Base-by-base conservation (phyloP, 2,113 vertebrate genomes). In the Anseranas semipalmata region DNA sequence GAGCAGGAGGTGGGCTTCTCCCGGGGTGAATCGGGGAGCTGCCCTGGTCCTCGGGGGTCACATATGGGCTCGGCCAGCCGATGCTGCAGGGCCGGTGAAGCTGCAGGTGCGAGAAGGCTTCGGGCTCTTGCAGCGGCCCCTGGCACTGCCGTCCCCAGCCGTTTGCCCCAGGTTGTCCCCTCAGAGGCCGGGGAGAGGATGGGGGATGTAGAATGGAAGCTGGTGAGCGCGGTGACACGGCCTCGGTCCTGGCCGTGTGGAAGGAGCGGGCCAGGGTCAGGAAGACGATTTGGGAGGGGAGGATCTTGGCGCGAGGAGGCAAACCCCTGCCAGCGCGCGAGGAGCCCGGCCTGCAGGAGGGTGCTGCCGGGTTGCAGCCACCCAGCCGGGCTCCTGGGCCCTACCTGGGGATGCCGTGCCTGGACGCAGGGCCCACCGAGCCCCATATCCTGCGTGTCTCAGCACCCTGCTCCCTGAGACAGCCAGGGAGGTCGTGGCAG, bases 381-480 rank as follows among this genome's bases (percentile, higher is more conserved):
- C 50, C 50, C 4, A 13, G 50, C 50, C 24, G 7, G 13, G 50
- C 41, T 41, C 41, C 41, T 41, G 41, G 41, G 41, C 41, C 41
- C 41, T 12, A 25, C 24, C 24, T 52, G 50, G 28, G 20, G 70
- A 73, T 58, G 59, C 45, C 81, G 22, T n/a, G 21, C 14, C 24
- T 28, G 15, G 1, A 0, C 1, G 10, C 2, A 35, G 15, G 25
- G 37, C 32, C 52, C 27, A 4, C 20, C 33, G 43, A 77, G 53
- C 43, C n/a, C n/a, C n/a, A n/a, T n/a, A n/a, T n/a, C n/a, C n/a
- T n/a, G n/a, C n/a, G n/a, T n/a, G n/a, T n/a, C n/a, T n/a, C n/a
- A n/a, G n/a, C n/a, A n/a, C n/a, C n/a, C n/a, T n/a, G n/a, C n/a
- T n/a, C n/a, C n/a, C n/a, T n/a, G 27, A 21, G 41, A 22, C 21